These are phyloP conservation scores for Sthenelais limicola DNA, from an alignment of 2,888 invertebrate species.

Conservation along the genomic window DNA sequence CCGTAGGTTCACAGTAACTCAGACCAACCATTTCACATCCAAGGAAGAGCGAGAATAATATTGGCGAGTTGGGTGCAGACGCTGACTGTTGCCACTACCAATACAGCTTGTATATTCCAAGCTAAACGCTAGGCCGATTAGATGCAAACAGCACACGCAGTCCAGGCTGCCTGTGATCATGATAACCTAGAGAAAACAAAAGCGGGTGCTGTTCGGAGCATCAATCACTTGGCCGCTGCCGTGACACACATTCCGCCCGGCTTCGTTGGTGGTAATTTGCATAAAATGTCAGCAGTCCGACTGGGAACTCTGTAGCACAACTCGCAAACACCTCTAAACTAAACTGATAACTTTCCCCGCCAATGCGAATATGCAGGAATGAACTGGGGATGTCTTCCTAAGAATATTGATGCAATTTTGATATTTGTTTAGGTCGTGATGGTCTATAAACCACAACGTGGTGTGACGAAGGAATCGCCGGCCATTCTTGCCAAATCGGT, in stretches of 20 bases:
- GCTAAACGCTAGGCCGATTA: too few relatives aligned
- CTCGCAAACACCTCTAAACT: background rate
- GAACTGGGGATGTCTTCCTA: background rate
- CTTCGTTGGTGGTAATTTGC: conserved; percentile 46
- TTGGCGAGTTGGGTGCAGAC: too few relatives aligned
- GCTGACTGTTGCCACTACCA: too few relatives aligned
- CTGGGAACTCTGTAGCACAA: conserved; percentile 4
- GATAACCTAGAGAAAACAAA: conserved; percentile 11
- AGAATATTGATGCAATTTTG: background rate
- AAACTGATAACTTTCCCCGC: background rate
- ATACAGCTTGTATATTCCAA: too few relatives aligned
- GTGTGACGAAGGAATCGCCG: conserved; percentile 38
- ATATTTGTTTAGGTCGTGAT: conserved; percentile 17
- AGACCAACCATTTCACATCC: conserved; percentile 39
- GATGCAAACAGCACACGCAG: too few relatives aligned
- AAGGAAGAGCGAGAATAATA: conserved; percentile 31
- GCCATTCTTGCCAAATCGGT: conserved; percentile 38
- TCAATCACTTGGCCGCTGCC: conserved; percentile 19
- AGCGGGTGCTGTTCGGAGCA: conserved; percentile 5
- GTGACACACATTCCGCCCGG: conserved; percentile 41
- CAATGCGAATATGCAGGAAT: background rate
- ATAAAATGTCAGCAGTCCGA: conserved; percentile 43
- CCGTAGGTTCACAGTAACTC: too few relatives aligned
- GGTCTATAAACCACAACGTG: conserved; percentile 19
- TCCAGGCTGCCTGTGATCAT: too few relatives aligned